Base-by-base conservation (phyloP, 30 jellyfish, hydroid and myxozoan genomes). In the Aurelia coerulea region DNA sequence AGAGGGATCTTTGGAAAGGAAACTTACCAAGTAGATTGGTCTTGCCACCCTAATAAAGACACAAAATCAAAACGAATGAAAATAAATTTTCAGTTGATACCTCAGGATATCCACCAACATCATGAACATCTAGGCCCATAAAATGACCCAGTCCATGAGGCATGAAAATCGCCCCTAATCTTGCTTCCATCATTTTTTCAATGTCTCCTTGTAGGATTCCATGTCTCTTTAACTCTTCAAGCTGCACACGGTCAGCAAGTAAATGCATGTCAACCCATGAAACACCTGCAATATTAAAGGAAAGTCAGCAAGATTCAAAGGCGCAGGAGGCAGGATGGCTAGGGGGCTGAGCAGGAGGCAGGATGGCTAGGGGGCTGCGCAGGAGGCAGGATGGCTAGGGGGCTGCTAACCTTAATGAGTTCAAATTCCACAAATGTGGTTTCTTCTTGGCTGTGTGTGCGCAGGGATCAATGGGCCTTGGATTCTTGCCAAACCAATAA, bases 81-180 rank as follows among this genome's bases (percentile, higher is more conserved):
- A 60, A 16, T 60, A n/a, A 60, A 4, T 67, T 67, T 12, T 41
- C 35, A 72, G 17, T 11, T 60, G 13, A 60, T 49, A 71, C 94
- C 87, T 72, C 76, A 16, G 93, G 97, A 65, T 89, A 89, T 6
- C 97, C 94, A 68, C 95, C 97, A 65, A 92, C 98, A 77, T 92
- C 98, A 81, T 92, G 98, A 16, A 92, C 98, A 83, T 92, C 98
- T 2, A 87, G 76, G 39, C 98, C 98, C 95, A 92, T 88, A 62
- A 92, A 84, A 65, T 92, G 98, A 19, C 98, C 98, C 80, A 92
- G 72, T 17, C 98, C 98, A 63, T 92, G 98, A 18, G 98, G 98
- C 97, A 92, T 87, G 79, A 92, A 92, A 2, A 87, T 42, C 54
- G 98, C 95, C 13, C 98, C 97, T 5, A 92, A 77, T 70, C 89